phyloP scores from a whole-genome alignment of 2,113 vertebrate genomes.

The Petrocephalus microphthalmus region DNA sequence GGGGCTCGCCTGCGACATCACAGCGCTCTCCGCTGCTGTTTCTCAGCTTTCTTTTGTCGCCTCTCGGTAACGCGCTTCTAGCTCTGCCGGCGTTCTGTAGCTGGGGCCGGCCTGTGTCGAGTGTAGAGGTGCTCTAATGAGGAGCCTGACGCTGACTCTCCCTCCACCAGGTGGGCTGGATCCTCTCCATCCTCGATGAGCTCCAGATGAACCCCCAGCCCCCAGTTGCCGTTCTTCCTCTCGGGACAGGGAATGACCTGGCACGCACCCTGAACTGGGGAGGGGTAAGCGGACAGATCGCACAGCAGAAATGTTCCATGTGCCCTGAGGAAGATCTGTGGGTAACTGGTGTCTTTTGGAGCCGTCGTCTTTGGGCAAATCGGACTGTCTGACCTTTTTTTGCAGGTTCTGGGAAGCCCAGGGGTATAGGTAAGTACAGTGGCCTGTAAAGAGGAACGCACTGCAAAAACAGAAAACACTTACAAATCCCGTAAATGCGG shows the following conservation, averaged over 20 bases:
- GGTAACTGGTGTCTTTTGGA: not conserved
- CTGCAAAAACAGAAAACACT: too few relatives aligned
- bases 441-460: too few relatives aligned
- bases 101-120: not conserved
- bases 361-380: not conserved
- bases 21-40: not conserved
- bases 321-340: not conserved
- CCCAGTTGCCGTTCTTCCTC: constrained; percentile 90
- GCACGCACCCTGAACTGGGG: constrained; percentile 98
- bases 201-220: constrained; percentile 87
- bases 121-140: not conserved
- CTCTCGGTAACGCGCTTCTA: too few relatives aligned
- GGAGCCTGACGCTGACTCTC: not conserved
- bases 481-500: too few relatives aligned
- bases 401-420: not conserved
- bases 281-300: constrained; percentile 70
- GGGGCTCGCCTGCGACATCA: not conserved
- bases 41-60: too few relatives aligned
- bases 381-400: not conserved
- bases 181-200: constrained; percentile 91
- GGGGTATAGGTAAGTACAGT: not conserved
- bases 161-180: constrained; percentile 84
- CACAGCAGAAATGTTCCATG: not conserved
- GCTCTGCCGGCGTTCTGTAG: not conserved
- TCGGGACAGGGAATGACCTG: constrained; percentile 96